Percentiles rank a stretch among this genome's conserved stretches.
Conservation (phyloP, 2,797 vertebrate genomes). For the Coreius guichenoti region DNA sequence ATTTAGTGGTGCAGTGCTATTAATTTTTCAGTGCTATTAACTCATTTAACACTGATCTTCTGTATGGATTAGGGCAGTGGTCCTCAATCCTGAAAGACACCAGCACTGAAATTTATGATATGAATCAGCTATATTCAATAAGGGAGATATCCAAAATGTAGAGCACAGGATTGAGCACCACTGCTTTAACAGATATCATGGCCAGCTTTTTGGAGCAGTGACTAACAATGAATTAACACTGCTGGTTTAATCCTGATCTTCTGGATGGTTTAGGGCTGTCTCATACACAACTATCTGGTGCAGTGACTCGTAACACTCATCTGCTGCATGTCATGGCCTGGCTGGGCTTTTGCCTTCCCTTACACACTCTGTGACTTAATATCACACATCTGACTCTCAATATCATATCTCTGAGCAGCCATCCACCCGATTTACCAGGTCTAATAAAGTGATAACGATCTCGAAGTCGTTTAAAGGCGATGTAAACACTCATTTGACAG, state of each 20-base stretch:
- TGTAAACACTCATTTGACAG: slow-evolving; percentile 22
- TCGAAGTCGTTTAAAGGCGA: neutral
- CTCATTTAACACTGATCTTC: neutral
- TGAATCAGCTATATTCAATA: neutral
- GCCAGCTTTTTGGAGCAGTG: neutral
- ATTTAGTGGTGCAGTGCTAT: neutral
- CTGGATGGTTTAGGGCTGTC: neutral
- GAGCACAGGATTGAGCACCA: neutral
- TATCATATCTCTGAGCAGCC: neutral
- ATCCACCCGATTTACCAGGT: neutral
- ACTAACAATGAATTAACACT: neutral
- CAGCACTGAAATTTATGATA: neutral
- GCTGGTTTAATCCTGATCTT: neutral
- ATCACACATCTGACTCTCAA: neutral
- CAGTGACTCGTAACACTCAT: slow-evolving; percentile 31
- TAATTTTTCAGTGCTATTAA: too few relatives aligned
- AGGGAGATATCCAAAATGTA: neutral
- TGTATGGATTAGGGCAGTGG: neutral
- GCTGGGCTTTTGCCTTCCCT: neutral
- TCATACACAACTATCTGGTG: neutral
- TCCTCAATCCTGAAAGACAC: neutral
- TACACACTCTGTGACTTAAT: neutral
- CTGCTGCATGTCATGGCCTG: slow-evolving; percentile 27
- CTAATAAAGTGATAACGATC: neutral
- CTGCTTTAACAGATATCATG: neutral